Conservation (phyloP, 2,888 invertebrate genomes). For the Microplitis deprimator region DNA sequence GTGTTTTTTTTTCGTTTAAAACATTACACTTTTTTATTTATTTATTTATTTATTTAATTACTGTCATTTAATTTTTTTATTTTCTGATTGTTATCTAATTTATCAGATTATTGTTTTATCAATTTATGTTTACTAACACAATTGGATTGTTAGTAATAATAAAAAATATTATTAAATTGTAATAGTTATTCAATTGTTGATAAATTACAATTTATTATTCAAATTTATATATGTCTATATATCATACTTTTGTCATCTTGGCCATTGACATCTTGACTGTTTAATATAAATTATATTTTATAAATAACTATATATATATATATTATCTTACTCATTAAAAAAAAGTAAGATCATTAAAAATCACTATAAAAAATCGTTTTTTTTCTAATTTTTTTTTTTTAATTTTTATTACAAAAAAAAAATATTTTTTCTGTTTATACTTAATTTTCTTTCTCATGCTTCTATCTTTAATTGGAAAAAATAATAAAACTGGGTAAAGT, state of each 20-base stretch:
- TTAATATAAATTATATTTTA: background rate
- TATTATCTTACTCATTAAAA: background rate
- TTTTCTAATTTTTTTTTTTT: background rate
- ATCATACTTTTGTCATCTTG: constrained; percentile 17
- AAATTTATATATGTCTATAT: constrained; percentile 4
- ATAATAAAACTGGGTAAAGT: constrained; percentile 75
- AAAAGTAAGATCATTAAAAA: background rate
- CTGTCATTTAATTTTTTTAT: background rate
- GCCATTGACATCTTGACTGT: constrained; percentile 36
- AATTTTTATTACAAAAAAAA: constrained; percentile 4
- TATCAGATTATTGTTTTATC: background rate
- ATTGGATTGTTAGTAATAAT: background rate
- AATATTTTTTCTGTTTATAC: constrained; percentile 71
- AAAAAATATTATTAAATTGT: background rate
- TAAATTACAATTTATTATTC: background rate
- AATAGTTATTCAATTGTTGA: background rate
- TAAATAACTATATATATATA: background rate
- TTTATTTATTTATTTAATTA: background rate
- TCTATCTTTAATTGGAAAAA: constrained; percentile 65
- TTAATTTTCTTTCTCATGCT: constrained; percentile 73
- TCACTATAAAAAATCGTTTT: background rate
- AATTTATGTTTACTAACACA: background rate
- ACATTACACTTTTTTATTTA: background rate
- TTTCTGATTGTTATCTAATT: background rate
- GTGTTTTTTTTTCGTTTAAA: background rate